Evolutionary conservation across 2,888 invertebrate genomes (phyloP).

Genomic region (Cheilosia variabilis): DNA sequence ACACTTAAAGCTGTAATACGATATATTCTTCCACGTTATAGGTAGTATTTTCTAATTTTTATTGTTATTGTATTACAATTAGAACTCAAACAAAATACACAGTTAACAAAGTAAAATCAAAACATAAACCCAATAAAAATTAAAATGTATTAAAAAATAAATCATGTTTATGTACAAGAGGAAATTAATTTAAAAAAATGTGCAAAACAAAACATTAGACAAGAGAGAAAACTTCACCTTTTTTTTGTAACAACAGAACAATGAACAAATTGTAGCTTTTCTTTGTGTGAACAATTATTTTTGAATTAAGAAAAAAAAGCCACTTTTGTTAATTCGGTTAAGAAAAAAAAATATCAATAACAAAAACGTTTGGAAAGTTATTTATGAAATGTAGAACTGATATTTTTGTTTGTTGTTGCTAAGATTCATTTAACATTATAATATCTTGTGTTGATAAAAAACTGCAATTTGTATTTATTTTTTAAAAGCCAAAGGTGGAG

Average conservation of each 20-base stretch:
- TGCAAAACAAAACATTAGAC: slow-evolving; percentile 68
- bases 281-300: slow-evolving; percentile 14
- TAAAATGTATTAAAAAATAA: slow-evolving; percentile 58
- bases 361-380: slow-evolving; percentile 67
- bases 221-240: slow-evolving; percentile 83
- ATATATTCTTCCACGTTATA: slow-evolving; percentile 65
- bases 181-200: slow-evolving; percentile 61
- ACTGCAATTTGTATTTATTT: slow-evolving; percentile 55
- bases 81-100: slow-evolving; percentile 68
- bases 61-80: slow-evolving; percentile 35
- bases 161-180: slow-evolving; percentile 70
- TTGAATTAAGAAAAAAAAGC: slow-evolving; percentile 38
- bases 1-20: slow-evolving; percentile 67
- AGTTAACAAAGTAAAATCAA: slow-evolving; percentile 63
- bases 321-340: slow-evolving; percentile 60
- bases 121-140: slow-evolving; percentile 47
- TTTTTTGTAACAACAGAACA: slow-evolving; percentile 76
- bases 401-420: slow-evolving; percentile 31
- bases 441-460: slow-evolving; percentile 70
- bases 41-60: slow-evolving; percentile 11
- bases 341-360: slow-evolving; percentile 46
- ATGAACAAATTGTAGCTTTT: slow-evolving; percentile 74
- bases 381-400: slow-evolving; percentile 62
- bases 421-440: slow-evolving; percentile 57
- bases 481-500: slow-evolving; percentile 82